A percentile compares a stretch with the other conserved stretches of the same genome.
These are phyloP conservation scores for Labeo calbasu DNA, from an alignment of 2,797 vertebrate species.

Conservation along the genomic window DNA sequence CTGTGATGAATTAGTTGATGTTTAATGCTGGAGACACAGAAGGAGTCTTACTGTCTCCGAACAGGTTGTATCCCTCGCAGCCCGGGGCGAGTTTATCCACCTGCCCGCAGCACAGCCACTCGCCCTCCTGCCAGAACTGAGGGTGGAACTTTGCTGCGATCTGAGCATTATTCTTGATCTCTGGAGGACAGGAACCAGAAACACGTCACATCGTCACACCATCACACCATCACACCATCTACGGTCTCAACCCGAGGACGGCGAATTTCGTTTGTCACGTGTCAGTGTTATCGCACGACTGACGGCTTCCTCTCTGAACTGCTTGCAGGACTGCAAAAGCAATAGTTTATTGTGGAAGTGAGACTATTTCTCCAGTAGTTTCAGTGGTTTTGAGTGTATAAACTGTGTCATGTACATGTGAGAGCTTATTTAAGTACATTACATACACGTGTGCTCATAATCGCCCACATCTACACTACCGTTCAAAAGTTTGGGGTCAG, in stretches of 20 bases:
- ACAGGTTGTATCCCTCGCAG: constrained; percentile 90
- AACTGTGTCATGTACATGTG: background rate
- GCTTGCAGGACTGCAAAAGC: no score
- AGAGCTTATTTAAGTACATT: background rate
- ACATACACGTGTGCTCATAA: no score
- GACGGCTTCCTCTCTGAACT: no score
- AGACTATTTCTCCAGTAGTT: background rate
- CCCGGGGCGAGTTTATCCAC: constrained; percentile 89
- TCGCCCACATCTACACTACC: no score
- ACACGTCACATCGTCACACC: constrained; percentile 36
- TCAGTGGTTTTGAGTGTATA: background rate
- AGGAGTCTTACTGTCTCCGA: constrained; percentile 83
- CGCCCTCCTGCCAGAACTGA: constrained; percentile 91
- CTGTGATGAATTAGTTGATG: background rate
- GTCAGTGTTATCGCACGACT: no score
- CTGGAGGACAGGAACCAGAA: constrained; percentile 76
- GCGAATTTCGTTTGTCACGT: no score
- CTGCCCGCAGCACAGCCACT: constrained; percentile 93
- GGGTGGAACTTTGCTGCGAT: constrained; percentile 91
- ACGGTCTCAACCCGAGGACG: no score
- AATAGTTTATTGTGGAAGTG: background rate
- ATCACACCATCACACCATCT: constrained; percentile 24
- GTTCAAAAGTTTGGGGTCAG: no score
- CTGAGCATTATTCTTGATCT: constrained; percentile 86
- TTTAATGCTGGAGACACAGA: no score